A percentile compares a stretch with the other conserved stretches of the same genome.
Evolutionary conservation across 2,797 vertebrate genomes (phyloP).

Genomic region (Acanthurus lineatus): DNA sequence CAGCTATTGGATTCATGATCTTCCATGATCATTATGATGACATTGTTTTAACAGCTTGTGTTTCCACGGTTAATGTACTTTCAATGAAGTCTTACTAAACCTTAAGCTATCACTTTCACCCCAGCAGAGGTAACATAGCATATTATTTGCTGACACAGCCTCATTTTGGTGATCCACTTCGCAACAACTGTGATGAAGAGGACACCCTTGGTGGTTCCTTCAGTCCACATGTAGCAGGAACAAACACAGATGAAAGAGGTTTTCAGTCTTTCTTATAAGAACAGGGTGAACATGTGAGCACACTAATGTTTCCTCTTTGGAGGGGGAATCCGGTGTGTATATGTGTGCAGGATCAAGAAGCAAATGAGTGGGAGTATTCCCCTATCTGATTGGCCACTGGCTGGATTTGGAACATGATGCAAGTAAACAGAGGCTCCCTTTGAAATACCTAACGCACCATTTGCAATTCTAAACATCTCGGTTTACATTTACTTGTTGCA

Average conservation of each 20-base stretch:
- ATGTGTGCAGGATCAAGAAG: constrained; percentile 30
- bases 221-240: constrained; percentile 50
- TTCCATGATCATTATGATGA: background rate
- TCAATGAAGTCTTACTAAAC: too few relatives aligned
- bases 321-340: constrained; percentile 58
- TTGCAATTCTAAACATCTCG: constrained; percentile 82
- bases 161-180: constrained; percentile 56
- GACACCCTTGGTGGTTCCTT: constrained; percentile 37
- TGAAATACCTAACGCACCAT: constrained; percentile 78
- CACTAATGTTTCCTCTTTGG: constrained; percentile 76
- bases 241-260: constrained; percentile 70
- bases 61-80: background rate
- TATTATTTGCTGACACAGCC: constrained; percentile 47
- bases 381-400: constrained; percentile 78
- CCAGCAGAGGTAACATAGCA: constrained; percentile 23
- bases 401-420: constrained; percentile 77
- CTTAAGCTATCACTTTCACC: background rate
- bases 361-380: constrained; percentile 52
- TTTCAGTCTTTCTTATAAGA: constrained; percentile 49
- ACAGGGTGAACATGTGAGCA: constrained; percentile 62
- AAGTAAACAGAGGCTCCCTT: constrained; percentile 74
- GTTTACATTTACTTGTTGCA: constrained; percentile 49
- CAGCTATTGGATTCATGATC: background rate
- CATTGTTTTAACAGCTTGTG: background rate
- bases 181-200: constrained; percentile 37